These are phyloP conservation scores for Holacanthella duospinosa DNA, from an alignment of 2,888 invertebrate genomes.

Conservation along the genomic window DNA sequence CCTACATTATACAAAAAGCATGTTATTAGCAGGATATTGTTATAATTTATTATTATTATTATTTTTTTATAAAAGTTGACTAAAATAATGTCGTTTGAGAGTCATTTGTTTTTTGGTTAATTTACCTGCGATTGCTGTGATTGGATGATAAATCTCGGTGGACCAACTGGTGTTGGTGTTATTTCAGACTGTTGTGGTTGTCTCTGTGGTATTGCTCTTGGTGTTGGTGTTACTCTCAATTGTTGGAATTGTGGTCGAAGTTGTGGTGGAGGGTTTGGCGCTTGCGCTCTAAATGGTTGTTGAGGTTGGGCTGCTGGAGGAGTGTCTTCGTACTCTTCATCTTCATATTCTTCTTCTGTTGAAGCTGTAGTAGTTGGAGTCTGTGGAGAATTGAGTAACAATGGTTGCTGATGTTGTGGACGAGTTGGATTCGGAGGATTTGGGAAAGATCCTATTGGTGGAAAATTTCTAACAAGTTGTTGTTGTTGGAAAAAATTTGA, in stretches of 20 bases:
- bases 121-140: not conserved
- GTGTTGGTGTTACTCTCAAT: not conserved
- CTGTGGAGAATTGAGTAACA: constrained; percentile 15
- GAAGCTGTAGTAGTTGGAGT: constrained; percentile 9
- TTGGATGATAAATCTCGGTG: not conserved
- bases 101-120: too few species aligned
- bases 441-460: constrained; percentile 10
- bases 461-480: too few species aligned
- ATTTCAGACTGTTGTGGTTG: not conserved
- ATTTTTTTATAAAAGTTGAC: too few species aligned
- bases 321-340: constrained; percentile 36
- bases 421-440: not conserved
- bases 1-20: too few species aligned
- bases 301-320: constrained; percentile 7
- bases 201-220: constrained; percentile 10
- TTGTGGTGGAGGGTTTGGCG: constrained; percentile 5
- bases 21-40: too few species aligned
- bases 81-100: too few species aligned
- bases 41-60: too few species aligned
- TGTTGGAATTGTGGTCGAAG: constrained; percentile 9
- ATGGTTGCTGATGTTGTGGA: not conserved
- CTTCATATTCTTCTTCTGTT: constrained; percentile 35
- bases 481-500: constrained; percentile 20
- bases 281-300: constrained; percentile 11
- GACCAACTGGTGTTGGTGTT: not conserved